Conservation (phyloP, 2,888 invertebrate genomes). For the Uloborus plumipes region DNA sequence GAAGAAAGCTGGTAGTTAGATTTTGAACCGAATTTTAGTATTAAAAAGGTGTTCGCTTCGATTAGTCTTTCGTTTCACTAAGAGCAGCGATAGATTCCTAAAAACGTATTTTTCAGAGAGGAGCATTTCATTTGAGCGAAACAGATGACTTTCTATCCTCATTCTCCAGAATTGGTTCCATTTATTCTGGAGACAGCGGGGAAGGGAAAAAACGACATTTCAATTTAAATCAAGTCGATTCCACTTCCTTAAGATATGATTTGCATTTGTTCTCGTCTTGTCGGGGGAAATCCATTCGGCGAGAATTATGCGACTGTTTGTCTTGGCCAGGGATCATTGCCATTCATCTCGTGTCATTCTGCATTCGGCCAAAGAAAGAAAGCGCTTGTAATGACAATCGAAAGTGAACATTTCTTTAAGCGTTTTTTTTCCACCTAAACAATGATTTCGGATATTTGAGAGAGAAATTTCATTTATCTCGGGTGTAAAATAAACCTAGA, state of each 20-base stretch:
- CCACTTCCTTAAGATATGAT: slow-evolving; percentile 44
- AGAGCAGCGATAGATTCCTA: slow-evolving; percentile 1
- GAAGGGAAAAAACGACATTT: slow-evolving; percentile 29
- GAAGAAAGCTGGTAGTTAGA: slow-evolving; percentile 19
- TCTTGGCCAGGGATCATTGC: slow-evolving; percentile 26
- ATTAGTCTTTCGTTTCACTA: slow-evolving; percentile 32
- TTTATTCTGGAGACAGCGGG: slow-evolving; percentile 9
- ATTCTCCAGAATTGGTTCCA: slow-evolving; percentile 20
- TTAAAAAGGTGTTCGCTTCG: slow-evolving; percentile 19
- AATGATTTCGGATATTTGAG: no score
- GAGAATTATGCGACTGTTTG: slow-evolving; percentile 34
- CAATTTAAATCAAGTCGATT: slow-evolving; percentile 39
- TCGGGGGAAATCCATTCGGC: slow-evolving; percentile 20
- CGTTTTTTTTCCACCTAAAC: no score
- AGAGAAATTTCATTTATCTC: no score
- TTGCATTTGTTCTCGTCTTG: slow-evolving; percentile 35
- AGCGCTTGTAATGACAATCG: no score
- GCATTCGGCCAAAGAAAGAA: no score
- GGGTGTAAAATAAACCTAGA: no score
- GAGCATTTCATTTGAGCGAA: slow-evolving; percentile 19
- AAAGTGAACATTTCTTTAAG: no score
- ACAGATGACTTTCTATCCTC: slow-evolving; percentile 25
- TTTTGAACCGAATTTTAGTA: slow-evolving; percentile 22
- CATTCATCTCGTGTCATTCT: slow-evolving; percentile 15
- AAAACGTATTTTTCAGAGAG: slow-evolving; percentile 24